phyloP scores from a whole-genome alignment of 2,888 invertebrate genomes.

The Phalangium opilio region DNA sequence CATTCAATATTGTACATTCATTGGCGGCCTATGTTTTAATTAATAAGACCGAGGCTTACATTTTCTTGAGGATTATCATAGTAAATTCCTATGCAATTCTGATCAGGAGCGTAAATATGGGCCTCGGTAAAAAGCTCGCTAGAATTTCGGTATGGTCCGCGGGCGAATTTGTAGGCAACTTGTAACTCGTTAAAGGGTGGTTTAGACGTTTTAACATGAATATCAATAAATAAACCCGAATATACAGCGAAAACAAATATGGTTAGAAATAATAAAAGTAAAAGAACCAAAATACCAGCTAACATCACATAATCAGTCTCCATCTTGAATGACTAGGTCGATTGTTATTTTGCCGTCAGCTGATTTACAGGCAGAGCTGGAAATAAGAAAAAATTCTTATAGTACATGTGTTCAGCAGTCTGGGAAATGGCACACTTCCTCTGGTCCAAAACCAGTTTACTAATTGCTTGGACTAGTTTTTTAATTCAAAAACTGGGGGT shows the following conservation, averaged over 20 bases:
- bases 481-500: too few relatives aligned
- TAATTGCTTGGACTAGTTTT: too few relatives aligned
- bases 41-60: too few relatives aligned
- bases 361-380: too few relatives aligned
- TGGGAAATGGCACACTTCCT: too few relatives aligned
- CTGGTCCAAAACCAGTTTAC: too few relatives aligned
- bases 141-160: constrained; percentile 32
- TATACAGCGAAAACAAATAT: constrained; percentile 25
- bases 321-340: constrained; percentile 8
- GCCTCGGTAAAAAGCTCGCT: constrained; percentile 33
- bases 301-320: constrained; percentile 38
- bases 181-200: constrained; percentile 26
- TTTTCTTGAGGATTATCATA: constrained; percentile 31
- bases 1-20: constrained; percentile 1
- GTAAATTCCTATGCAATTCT: constrained; percentile 32
- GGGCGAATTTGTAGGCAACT: constrained; percentile 33
- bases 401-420: too few relatives aligned
- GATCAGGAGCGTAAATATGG: constrained; percentile 27
- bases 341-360: too few relatives aligned
- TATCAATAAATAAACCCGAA: constrained; percentile 28
- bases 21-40: not conserved
- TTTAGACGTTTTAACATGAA: constrained; percentile 30
- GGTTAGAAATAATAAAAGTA: constrained; percentile 26
- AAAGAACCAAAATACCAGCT: constrained; percentile 23
- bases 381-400: too few relatives aligned